A percentile compares a stretch with the other conserved stretches of the same genome.
These are phyloP conservation scores for Caenorhabditis panamensis DNA, from an alignment of 2,888 invertebrate genomes.

Conservation along the genomic window DNA sequence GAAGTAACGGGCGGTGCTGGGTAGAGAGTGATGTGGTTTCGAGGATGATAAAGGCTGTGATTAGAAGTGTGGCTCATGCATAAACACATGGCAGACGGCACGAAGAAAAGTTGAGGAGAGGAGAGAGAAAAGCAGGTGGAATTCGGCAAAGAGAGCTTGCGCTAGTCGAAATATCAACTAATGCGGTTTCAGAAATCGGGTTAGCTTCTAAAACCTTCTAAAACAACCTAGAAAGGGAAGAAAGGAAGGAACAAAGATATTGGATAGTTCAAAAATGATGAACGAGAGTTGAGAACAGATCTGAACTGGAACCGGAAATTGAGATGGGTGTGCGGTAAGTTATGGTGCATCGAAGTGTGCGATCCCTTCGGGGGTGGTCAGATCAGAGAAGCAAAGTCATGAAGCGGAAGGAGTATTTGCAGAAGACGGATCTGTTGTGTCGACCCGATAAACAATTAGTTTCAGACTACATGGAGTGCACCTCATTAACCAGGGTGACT, in stretches of 20 bases:
- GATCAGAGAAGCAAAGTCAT: not conserved
- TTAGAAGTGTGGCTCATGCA: not conserved
- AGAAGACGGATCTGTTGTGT: too few relatives aligned
- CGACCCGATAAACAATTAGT: not conserved
- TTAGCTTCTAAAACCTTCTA: conserved; percentile 5
- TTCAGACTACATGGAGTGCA: not conserved
- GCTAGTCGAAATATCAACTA: not conserved
- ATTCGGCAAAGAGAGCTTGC: not conserved
- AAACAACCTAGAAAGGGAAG: not conserved
- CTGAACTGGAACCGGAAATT: not conserved
- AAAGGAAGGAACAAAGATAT: not conserved
- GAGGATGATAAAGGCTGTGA: not conserved
- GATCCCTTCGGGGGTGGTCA: not conserved
- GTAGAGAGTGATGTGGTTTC: not conserved
- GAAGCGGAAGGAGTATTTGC: not conserved
- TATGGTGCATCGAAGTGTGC: not conserved
- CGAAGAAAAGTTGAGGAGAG: not conserved
- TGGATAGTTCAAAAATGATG: not conserved
- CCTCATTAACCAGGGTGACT: not conserved
- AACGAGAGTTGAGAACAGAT: not conserved
- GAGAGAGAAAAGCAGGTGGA: conserved; percentile 6
- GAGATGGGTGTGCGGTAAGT: too few relatives aligned
- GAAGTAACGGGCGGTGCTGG: not conserved
- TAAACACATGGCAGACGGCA: not conserved
- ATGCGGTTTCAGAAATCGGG: conserved; percentile 20